phyloP scores from a whole-genome alignment of 2,113 vertebrate species.

The Phalacrocorax brasilianus region DNA sequence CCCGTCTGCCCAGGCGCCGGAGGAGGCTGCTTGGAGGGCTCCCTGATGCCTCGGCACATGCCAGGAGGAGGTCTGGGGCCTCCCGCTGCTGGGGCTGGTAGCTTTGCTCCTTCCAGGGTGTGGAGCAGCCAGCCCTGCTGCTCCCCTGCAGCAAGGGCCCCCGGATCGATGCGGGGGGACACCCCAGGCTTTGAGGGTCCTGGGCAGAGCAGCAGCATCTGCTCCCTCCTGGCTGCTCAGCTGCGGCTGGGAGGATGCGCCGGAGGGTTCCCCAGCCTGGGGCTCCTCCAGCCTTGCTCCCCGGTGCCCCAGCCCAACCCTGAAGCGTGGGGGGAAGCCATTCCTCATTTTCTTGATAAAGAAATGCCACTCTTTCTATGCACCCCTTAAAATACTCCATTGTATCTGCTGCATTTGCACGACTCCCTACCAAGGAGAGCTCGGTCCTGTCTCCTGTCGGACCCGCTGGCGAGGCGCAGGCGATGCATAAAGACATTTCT shows the following conservation, averaged over 20 bases:
- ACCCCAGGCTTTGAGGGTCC: background rate
- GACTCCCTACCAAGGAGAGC: background rate
- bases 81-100: background rate
- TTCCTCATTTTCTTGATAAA: background rate
- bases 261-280: background rate
- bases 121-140: background rate
- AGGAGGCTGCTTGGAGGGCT: background rate
- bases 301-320: background rate
- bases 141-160: background rate
- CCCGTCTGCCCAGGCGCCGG: background rate
- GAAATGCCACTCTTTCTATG: fast-evolving
- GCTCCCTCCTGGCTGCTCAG: background rate
- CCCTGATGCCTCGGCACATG: background rate
- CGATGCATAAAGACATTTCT: fast-evolving
- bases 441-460: background rate
- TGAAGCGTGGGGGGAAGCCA: background rate
- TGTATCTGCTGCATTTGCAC: fast-evolving
- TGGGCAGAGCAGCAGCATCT: no score
- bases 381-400: no score
- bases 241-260: fast-evolving
- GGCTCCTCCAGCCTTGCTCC: background rate
- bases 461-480: fast-evolving
- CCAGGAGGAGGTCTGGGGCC: background rate
- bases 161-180: background rate
- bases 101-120: background rate